Evolutionary conservation across 1,140 invertebrate species (phyloP), one percentile per base, ranked within the genome.

Genomic region (Penaeus chinensis): DNA sequence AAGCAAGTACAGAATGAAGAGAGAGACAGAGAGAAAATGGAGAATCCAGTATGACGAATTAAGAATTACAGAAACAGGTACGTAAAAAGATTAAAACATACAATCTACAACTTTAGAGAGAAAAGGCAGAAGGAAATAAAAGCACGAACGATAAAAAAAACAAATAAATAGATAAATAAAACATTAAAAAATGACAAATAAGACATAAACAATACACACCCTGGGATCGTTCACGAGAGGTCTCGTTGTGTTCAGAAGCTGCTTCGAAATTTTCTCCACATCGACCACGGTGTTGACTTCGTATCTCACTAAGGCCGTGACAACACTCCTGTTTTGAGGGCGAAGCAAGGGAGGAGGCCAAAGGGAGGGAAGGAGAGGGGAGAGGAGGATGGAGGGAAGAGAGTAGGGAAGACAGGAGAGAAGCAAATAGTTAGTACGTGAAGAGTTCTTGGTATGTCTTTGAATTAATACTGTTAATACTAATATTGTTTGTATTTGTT

Each of bases 281-380:
- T 96, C 95, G 11, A 96, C 94, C 61, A 95, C 93, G 0, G 94
- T 93, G 81, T 94, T 94, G 84, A 95, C 94, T 22, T 89, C 84
- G 90, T 95, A 95, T 0, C 95, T 93, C 3, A 97, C 94, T 7
- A 95, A 94, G 11, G 96, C 96, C 11, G 95, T 94, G 1, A 97
- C 95, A 69, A 96, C 94, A 91, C 95, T 96, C 91, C 96, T 96
- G 90, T 20, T 63, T 22, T 60, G 27, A 32, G 54, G 82, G 37
- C 32, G 16, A n/a, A n/a, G 69, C 32, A n/a, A 60, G 80, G 79
- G 19, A 24, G 19, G 54, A 60, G 79, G 22, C 4, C 2, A 79
- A 79, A 79, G 77, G 16, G 77, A 37, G 42, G 7, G 77, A 2
- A 42, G 37, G 37, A 42, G n/a, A 79, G 47, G 77, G 77, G 42